Percentiles rank a stretch among this genome's conserved stretches.
phyloP scores from a whole-genome alignment of 2,113 vertebrate species.

The Rissa tridactyla region DNA sequence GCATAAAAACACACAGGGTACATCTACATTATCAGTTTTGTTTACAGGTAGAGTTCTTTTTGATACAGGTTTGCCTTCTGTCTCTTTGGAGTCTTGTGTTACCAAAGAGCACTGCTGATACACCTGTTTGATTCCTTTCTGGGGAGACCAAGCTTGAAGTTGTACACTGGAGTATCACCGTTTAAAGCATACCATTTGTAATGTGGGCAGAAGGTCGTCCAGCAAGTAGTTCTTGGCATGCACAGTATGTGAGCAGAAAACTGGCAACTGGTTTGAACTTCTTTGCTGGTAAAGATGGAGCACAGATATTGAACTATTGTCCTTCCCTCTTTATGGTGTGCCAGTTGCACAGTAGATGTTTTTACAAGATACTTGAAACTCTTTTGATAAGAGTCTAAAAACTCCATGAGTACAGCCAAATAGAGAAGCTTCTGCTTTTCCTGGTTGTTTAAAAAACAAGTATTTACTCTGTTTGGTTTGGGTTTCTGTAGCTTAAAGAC shows the following conservation, averaged over 20 bases:
- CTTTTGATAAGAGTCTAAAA: not conserved
- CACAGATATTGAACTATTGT: not conserved
- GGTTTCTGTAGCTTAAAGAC: not conserved
- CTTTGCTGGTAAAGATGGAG: not conserved
- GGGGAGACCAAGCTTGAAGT: not conserved
- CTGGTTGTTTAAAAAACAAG: not conserved
- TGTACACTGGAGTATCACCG: not conserved
- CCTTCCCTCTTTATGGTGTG: not conserved
- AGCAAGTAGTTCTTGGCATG: not conserved
- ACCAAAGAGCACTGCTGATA: not conserved
- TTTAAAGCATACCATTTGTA: not conserved
- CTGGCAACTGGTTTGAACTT: not conserved
- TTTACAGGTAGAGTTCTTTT: accelerated
- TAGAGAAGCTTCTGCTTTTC: not conserved
- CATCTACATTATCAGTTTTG: not conserved
- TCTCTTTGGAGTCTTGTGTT: not conserved
- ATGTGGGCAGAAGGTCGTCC: not conserved
- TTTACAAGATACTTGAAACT: not conserved
- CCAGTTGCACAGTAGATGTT: not conserved
- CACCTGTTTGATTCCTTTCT: not conserved
- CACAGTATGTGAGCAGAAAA: not conserved
- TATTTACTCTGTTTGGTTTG: not conserved
- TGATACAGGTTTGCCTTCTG: not conserved
- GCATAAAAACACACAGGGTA: no score
- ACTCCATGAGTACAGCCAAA: not conserved